These are phyloP conservation scores for Passerina amoena DNA, from an alignment of 2,113 vertebrate species.

Conservation along the genomic window DNA sequence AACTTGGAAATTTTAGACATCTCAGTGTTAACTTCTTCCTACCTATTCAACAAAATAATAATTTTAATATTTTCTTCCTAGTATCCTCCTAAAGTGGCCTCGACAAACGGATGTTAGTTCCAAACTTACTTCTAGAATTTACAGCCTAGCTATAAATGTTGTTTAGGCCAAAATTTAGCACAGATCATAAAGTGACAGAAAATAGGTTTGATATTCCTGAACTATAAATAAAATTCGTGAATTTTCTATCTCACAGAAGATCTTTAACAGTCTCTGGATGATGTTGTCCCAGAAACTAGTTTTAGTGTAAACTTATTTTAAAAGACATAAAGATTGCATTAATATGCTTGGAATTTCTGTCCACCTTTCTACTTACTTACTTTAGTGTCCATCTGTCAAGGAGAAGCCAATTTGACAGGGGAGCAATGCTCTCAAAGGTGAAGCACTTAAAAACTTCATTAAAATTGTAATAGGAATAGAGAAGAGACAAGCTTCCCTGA, in stretches of 20 bases:
- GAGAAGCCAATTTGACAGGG: neutral
- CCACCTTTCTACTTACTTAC: neutral
- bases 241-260: neutral
- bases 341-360: neutral
- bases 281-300: neutral
- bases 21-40: neutral
- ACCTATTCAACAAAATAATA: neutral
- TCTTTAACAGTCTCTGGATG: neutral
- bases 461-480: neutral
- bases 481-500: neutral
- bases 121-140: conserved; percentile 3
- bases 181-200: neutral
- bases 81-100: neutral
- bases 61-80: neutral
- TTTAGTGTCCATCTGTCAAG: neutral
- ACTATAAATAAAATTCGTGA: neutral
- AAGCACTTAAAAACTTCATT: neutral
- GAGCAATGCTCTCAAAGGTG: neutral
- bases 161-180: conserved; percentile 1
- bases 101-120: neutral
- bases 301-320: neutral
- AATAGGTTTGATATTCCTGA: neutral
- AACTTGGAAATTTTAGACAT: neutral
- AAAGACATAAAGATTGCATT: neutral
- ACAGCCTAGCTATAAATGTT: neutral